A percentile compares a stretch with the other conserved stretches of the same genome.
These are phyloP conservation scores for Desoria tigrina DNA, from an alignment of 2,888 invertebrate genomes.

Conservation along the genomic window DNA sequence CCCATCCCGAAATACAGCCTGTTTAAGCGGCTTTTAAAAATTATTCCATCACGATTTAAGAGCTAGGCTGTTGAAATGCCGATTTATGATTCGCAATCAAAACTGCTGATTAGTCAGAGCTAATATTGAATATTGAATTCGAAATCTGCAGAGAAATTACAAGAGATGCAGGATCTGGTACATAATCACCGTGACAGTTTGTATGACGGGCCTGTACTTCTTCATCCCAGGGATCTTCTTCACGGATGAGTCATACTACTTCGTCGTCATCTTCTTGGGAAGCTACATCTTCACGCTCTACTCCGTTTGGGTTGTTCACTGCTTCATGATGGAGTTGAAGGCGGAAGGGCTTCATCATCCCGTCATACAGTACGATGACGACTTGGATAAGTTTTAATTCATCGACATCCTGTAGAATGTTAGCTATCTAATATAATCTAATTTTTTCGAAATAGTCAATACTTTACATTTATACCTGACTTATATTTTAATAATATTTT, in stretches of 20 bases:
- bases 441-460: no score
- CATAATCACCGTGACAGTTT: slow-evolving; percentile 41
- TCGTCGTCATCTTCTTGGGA: slow-evolving; percentile 31
- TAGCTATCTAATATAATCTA: no score
- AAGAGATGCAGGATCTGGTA: slow-evolving; percentile 37
- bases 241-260: slow-evolving; percentile 39
- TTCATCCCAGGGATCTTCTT: slow-evolving; percentile 46
- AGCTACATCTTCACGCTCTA: slow-evolving; percentile 44
- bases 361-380: slow-evolving; percentile 30
- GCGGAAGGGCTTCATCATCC: slow-evolving; percentile 35
- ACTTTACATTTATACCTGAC: no score
- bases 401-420: no score
- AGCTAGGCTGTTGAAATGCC: no score
- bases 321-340: slow-evolving; percentile 38
- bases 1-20: no score
- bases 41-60: no score
- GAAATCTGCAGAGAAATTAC: slow-evolving; percentile 41
- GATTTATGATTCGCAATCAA: no score
- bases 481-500: no score
- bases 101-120: no score
- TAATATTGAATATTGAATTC: no score
- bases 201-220: slow-evolving; percentile 42
- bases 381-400: slow-evolving; percentile 28
- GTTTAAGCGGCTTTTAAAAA: no score
- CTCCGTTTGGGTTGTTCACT: slow-evolving; percentile 39